Conservation (phyloP, 92 coral and sea anemone genomes). For the Zoanthus gigantus region DNA sequence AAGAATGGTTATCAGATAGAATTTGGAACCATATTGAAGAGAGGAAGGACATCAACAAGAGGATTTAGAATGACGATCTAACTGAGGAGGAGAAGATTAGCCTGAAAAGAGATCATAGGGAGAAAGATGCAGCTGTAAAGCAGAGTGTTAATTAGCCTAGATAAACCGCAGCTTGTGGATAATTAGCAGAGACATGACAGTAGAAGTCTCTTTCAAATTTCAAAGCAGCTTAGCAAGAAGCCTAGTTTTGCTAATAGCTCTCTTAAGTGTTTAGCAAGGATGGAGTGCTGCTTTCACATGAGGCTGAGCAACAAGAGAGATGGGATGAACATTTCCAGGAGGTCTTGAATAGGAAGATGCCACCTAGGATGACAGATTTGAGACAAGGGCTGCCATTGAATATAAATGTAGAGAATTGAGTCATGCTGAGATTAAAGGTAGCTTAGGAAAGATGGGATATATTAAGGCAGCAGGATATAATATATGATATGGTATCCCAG, state of each 20-base stretch:
- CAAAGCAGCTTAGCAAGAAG: neutral
- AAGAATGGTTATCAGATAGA: neutral
- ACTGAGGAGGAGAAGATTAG: neutral
- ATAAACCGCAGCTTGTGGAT: neutral
- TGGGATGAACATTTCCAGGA: too few relatives aligned
- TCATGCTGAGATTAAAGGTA: too few relatives aligned
- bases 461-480: too few relatives aligned
- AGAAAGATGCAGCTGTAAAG: neutral
- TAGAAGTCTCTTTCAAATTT: neutral
- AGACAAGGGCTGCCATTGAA: too few relatives aligned
- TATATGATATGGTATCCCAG: too few relatives aligned
- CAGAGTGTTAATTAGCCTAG: neutral
- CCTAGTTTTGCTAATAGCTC: neutral
- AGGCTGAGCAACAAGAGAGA: too few relatives aligned
- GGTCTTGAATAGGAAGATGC: too few relatives aligned
- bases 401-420: too few relatives aligned
- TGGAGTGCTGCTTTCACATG: neutral
- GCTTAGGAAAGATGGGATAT: too few relatives aligned
- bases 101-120: neutral
- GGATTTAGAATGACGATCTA: neutral
- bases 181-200: neutral
- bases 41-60: neutral
- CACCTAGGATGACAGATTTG: too few relatives aligned
- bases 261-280: neutral
- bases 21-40: neutral